Evolutionary conservation across 2,113 vertebrate species (phyloP).

Genomic region (Corythornis madagascariensis): DNA sequence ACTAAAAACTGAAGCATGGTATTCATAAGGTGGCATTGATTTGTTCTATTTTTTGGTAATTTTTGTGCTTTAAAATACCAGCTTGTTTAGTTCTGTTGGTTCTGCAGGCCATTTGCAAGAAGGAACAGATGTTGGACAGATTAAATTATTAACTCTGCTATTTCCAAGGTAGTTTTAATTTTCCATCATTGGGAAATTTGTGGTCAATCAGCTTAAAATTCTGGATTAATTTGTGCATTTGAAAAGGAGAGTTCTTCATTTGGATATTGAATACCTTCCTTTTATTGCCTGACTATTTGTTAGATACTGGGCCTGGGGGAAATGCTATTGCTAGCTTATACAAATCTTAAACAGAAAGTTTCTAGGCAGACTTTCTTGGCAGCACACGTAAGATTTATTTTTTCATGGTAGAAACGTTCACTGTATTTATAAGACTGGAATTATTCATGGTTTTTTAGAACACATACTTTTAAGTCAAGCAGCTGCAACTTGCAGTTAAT

Average conservation of each 20-base stretch:
- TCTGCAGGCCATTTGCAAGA: background rate
- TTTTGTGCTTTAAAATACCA: background rate
- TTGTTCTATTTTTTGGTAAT: background rate
- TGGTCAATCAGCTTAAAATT: background rate
- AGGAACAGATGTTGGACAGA: background rate
- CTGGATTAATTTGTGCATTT: rapidly evolving
- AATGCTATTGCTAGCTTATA: background rate
- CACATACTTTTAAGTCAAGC: background rate
- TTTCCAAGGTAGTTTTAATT: background rate
- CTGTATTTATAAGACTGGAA: slow-evolving; percentile 17
- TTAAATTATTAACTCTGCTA: background rate
- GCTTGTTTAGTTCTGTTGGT: background rate
- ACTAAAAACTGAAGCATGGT: background rate
- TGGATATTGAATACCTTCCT: background rate
- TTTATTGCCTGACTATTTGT: background rate
- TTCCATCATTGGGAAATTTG: background rate
- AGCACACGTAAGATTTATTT: background rate
- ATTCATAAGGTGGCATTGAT: background rate
- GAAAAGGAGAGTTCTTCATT: background rate
- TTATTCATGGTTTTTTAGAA: slow-evolving; percentile 29
- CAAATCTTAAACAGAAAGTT: slow-evolving; percentile 7
- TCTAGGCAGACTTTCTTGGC: slow-evolving; percentile 17
- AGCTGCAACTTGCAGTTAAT: background rate
- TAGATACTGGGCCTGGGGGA: background rate
- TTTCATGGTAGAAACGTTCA: background rate